Percentiles rank a stretch among this genome's conserved stretches.
phyloP scores from a whole-genome alignment of 2,888 invertebrate genomes.

The Danaus chrysippus region DNA sequence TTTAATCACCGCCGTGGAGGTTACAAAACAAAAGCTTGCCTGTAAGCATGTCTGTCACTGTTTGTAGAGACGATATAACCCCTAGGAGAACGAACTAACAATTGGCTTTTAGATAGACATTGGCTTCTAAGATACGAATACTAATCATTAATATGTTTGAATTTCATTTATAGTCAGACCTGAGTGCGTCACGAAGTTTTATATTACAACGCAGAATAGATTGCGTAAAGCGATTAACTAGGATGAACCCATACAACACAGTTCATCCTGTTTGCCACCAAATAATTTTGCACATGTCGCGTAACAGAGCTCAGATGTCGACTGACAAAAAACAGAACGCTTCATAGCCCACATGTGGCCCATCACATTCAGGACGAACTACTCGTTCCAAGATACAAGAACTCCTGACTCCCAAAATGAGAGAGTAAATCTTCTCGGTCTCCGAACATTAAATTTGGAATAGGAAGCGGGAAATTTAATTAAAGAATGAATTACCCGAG shows the following conservation, averaged over 20 bases:
- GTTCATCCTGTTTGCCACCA: slow-evolving; percentile 48
- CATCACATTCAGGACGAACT: slow-evolving; percentile 53
- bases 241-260: slow-evolving; percentile 21
- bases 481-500: slow-evolving; percentile 57
- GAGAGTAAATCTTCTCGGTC: slow-evolving; percentile 12
- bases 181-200: neutral
- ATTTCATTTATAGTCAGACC: slow-evolving; percentile 8
- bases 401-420: slow-evolving; percentile 3
- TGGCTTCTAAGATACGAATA: slow-evolving; percentile 52
- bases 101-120: slow-evolving; percentile 51
- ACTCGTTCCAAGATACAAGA: slow-evolving; percentile 3
- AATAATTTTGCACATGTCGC: slow-evolving; percentile 68
- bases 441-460: slow-evolving; percentile 43
- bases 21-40: slow-evolving; percentile 66
- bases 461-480: slow-evolving; percentile 60
- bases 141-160: slow-evolving; percentile 54
- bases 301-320: slow-evolving; percentile 57
- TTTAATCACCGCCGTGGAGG: slow-evolving; percentile 76
- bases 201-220: slow-evolving; percentile 1
- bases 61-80: slow-evolving; percentile 61
- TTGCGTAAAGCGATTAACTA: slow-evolving; percentile 1
- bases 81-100: slow-evolving; percentile 55
- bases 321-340: slow-evolving; percentile 69
- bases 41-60: slow-evolving; percentile 68
- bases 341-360: slow-evolving; percentile 55